Base-by-base conservation (phyloP, 2,797 vertebrate genomes). In the Periophthalmus magnuspinnatus region DNA sequence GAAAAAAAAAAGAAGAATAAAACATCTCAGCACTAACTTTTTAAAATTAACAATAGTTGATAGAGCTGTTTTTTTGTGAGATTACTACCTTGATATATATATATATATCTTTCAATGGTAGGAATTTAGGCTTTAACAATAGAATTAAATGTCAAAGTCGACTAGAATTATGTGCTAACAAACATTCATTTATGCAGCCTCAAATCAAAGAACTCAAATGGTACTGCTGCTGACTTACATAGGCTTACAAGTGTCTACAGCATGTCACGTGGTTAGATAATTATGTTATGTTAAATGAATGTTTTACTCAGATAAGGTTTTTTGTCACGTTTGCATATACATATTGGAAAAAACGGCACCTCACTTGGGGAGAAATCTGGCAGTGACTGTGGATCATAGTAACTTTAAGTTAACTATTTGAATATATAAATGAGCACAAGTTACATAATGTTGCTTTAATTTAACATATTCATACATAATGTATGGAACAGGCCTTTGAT, bases 401-500 rank as follows among this genome's bases (percentile, higher is more conserved):
- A 6, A 36, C 34, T 60, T 5, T n/a, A n/a, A n/a, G 36, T 60
- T 45, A 63, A 24, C 22, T 47, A 63, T 63, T 63, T 63, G 21
- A 45, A 63, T 63, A 24, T 36, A 60, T 62, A 63, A 63, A 47
- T 45, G 55, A 21, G 24, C 10, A 47, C 61, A 63, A 14, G 21
- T 74, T 50, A 58, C 59, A 65, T 33, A 74, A 57, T 63, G 61
- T 28, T 47, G 14, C 38, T 63, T 24, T 63, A 45, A 28, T 63
- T 63, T 47, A 63, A 63, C 60, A 63, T 22, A 45, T 21, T 63
- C 38, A 45, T 63, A 24, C 38, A 63, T 63, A 24, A 63, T 63
- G 38, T 41, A 63, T 24, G 2, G 38, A 7, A 22, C 45, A 63
- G 36, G 38, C n/a, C 36, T 63, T 63, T 63, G 61, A 63, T 63